Conservation (phyloP, 2,888 invertebrate species). For the Eudemis profundana region DNA sequence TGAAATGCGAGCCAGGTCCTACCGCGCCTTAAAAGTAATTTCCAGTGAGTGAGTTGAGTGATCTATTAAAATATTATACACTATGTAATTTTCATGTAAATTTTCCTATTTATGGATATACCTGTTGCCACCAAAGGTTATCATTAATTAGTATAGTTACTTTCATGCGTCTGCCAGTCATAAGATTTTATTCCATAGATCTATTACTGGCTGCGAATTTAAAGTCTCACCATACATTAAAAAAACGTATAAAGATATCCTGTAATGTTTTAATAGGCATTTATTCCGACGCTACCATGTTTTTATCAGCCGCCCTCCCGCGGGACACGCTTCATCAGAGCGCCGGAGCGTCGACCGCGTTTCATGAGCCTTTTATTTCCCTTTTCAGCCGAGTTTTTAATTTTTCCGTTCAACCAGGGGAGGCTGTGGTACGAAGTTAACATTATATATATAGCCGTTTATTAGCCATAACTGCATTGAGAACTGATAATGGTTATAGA, state of each 20-base stretch:
- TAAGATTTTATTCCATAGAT: no score
- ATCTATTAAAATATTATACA: no score
- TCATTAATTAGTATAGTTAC: no score
- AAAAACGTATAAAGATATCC: neutral
- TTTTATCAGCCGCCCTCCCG: slow-evolving; percentile 45
- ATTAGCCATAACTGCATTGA: neutral
- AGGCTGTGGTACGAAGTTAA: neutral
- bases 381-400: slow-evolving; percentile 29
- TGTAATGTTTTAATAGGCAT: slow-evolving; percentile 2
- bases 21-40: no score
- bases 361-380: slow-evolving; percentile 41
- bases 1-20: no score
- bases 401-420: slow-evolving; percentile 15
- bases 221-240: no score
- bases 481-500: neutral
- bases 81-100: no score
- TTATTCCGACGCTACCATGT: slow-evolving; percentile 27
- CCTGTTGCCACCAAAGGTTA: no score
- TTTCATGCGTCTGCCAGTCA: no score
- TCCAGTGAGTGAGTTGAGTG: no score
- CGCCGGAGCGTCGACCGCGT: slow-evolving; percentile 55
- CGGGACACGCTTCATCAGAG: slow-evolving; percentile 67
- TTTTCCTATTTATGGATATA: no score
- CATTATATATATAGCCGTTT: neutral
- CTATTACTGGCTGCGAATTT: no score